Evolutionary conservation across 2,797 vertebrate genomes (phyloP).

Genomic region (Podarcis siculus): DNA sequence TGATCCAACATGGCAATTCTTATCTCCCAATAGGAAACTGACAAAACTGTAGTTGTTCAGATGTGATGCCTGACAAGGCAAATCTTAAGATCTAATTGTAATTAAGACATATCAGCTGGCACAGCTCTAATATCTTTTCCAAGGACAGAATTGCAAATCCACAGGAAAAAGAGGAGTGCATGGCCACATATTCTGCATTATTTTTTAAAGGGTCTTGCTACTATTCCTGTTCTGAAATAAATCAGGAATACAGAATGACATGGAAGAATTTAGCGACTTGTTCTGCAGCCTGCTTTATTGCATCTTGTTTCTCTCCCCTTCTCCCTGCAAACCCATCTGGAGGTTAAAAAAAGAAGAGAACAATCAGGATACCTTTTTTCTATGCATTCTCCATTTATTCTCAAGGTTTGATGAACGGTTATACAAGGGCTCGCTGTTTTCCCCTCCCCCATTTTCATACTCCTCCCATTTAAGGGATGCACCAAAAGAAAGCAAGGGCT

Average conservation of each 20-base stretch:
- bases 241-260: no score
- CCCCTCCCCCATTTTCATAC: neutral
- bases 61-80: neutral
- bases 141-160: neutral
- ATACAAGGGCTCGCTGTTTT: neutral
- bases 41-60: neutral
- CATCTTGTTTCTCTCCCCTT: neutral
- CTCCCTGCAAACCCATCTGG: neutral
- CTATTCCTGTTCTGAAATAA: neutral
- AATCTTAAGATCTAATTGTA: neutral
- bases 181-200: neutral
- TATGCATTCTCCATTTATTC: neutral
- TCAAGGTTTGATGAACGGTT: neutral
- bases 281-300: neutral
- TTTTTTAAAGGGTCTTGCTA: neutral
- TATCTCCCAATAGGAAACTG: neutral
- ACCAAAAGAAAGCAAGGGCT: constrained; percentile 7
- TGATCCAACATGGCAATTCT: neutral
- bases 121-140: neutral
- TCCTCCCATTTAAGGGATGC: constrained; percentile 34
- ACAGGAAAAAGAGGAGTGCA: neutral
- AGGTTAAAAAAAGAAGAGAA: neutral
- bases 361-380: neutral
- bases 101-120: neutral
- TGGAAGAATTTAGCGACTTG: neutral